phyloP scores from a whole-genome alignment of 2,797 vertebrate genomes.

The Sebastes taczanowskii region DNA sequence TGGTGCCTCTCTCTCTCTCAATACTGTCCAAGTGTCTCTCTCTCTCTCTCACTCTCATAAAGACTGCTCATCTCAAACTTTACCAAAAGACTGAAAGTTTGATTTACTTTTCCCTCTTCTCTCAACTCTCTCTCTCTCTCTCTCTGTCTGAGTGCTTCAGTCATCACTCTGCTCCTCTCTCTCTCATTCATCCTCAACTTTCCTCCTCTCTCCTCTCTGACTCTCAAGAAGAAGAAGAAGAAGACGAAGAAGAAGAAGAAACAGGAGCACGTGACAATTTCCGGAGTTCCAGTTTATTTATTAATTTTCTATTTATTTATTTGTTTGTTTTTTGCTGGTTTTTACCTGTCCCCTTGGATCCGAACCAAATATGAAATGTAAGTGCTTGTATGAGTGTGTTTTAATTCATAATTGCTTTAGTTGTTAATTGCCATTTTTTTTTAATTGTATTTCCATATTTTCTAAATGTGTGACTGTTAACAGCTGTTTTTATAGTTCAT shows the following conservation, averaged over 20 bases:
- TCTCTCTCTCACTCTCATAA: constrained; percentile 62
- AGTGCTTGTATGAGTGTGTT: constrained; percentile 64
- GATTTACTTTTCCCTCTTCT: constrained; percentile 10
- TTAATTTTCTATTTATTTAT: constrained; percentile 72
- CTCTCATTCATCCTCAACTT: constrained; percentile 77
- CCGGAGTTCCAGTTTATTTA: constrained; percentile 80
- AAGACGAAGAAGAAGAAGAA: constrained; percentile 62
- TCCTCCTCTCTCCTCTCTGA: constrained; percentile 68
- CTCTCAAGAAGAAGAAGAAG: constrained; percentile 55
- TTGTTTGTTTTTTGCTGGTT: constrained; percentile 72
- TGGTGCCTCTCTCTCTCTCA: constrained; percentile 62
- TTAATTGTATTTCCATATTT: neutral
- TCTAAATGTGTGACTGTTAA: neutral
- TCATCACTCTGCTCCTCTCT: constrained; percentile 57
- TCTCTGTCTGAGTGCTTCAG: constrained; percentile 30
- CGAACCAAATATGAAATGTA: constrained; percentile 86
- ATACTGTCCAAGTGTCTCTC: constrained; percentile 64
- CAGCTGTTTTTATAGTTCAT: too few species aligned
- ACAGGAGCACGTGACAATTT: constrained; percentile 83
- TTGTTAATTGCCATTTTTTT: neutral
- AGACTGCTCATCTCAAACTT: constrained; percentile 71
- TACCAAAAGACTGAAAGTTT: constrained; percentile 59
- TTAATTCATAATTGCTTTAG: neutral
- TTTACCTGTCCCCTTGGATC: constrained; percentile 63
- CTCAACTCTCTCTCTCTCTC: neutral